phyloP scores from a whole-genome alignment of 2,888 invertebrate species.

The Exephanes ischioxanthus region DNA sequence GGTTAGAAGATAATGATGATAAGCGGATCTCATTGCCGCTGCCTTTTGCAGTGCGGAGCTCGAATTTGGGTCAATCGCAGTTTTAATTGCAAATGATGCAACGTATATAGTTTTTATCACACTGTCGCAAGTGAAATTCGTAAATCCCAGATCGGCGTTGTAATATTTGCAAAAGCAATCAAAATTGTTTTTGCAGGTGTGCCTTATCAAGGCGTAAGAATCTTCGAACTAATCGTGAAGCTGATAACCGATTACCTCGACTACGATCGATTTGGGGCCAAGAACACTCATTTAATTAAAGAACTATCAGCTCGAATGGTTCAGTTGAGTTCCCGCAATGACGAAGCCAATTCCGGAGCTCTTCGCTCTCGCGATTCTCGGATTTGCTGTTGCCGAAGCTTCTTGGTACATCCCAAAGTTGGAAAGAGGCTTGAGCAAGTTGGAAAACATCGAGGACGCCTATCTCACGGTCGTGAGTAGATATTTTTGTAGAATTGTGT shows the following conservation, averaged over 20 bases:
- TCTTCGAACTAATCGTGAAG: neutral
- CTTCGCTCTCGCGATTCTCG: conserved; percentile 39
- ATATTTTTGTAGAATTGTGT: neutral
- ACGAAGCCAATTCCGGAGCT: conserved; percentile 28
- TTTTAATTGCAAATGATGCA: too few species aligned
- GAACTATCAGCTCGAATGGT: neutral
- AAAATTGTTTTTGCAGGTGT: neutral
- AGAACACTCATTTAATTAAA: conserved; percentile 51
- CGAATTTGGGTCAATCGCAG: too few species aligned
- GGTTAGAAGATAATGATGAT: too few species aligned
- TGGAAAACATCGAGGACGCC: conserved; percentile 50
- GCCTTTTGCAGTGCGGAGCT: too few species aligned
- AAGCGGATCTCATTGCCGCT: too few species aligned
- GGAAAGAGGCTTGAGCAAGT: neutral
- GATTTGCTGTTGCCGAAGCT: neutral
- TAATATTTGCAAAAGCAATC: neutral
- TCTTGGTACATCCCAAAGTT: neutral
- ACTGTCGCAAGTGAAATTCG: too few species aligned
- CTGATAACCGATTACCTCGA: conserved; percentile 26
- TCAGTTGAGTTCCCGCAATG: conserved; percentile 46
- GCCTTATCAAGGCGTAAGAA: conserved; percentile 3
- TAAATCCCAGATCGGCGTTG: neutral
- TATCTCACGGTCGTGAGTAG: conserved; percentile 59
- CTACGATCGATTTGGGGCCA: conserved; percentile 5
- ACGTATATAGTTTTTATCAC: too few species aligned